A percentile compares a stretch with the other conserved stretches of the same genome.
These are phyloP conservation scores for Copidosoma floridanum DNA, from an alignment of 1,140 invertebrate genomes.

Conservation along the genomic window DNA sequence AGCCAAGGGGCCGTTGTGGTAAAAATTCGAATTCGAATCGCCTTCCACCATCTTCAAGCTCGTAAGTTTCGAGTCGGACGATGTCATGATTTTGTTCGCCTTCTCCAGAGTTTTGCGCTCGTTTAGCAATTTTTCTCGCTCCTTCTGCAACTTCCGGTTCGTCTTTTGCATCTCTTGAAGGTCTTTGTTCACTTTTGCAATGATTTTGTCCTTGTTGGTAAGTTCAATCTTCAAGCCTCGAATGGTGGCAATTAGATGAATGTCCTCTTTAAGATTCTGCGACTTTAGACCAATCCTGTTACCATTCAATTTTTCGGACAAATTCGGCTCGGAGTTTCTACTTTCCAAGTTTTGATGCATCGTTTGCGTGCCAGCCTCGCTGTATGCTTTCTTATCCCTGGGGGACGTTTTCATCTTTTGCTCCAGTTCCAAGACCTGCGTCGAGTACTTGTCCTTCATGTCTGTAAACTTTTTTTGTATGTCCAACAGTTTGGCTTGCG, in stretches of 20 bases:
- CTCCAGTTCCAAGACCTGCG: slow-evolving; percentile 70
- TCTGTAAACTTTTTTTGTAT: slow-evolving; percentile 73
- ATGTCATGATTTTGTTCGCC: slow-evolving; percentile 39
- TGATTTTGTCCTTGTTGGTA: slow-evolving; percentile 68
- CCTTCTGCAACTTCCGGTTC: slow-evolving; percentile 70
- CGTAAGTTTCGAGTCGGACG: slow-evolving; percentile 42
- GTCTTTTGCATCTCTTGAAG: slow-evolving; percentile 73
- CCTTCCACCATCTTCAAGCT: slow-evolving; percentile 40
- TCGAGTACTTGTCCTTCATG: slow-evolving; percentile 72
- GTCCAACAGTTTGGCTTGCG: slow-evolving; percentile 67
- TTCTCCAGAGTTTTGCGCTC: slow-evolving; percentile 41
- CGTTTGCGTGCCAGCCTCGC: slow-evolving; percentile 45
- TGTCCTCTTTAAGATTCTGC: slow-evolving; percentile 64
- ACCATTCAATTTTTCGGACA: slow-evolving; percentile 30
- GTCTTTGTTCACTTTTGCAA: slow-evolving; percentile 69
- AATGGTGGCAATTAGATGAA: slow-evolving; percentile 74
- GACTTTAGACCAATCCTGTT: slow-evolving; percentile 38
- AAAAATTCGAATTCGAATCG: slow-evolving; percentile 53
- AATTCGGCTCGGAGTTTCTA: slow-evolving; percentile 27
- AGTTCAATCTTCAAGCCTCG: slow-evolving; percentile 72
- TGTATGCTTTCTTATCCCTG: slow-evolving; percentile 38
- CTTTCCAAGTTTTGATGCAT: slow-evolving; percentile 30
- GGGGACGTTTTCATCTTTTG: slow-evolving; percentile 45
- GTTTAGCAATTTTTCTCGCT: slow-evolving; percentile 63
- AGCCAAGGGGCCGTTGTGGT: slow-evolving; percentile 51